Base-by-base conservation (phyloP, 2,888 invertebrate species). In the Drosophila recens region DNA sequence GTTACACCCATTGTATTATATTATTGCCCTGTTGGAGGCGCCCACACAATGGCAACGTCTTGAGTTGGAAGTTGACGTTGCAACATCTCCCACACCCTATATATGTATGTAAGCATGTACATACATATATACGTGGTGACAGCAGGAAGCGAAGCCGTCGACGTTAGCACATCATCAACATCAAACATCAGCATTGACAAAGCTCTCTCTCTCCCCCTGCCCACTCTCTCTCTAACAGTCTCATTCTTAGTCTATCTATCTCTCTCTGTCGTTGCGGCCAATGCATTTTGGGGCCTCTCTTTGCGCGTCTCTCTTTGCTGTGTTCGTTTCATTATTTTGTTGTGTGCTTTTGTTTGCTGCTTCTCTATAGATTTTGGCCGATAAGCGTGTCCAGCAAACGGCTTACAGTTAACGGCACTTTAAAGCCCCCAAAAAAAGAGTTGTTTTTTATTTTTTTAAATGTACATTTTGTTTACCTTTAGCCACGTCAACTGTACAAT, bases 91-190 rank as follows among this genome's bases (percentile, higher is more conserved):
- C 67, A 17, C 36, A 17, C 33, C 33, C 36, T 3, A 8, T 30
- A 30, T 30, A 9, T 38, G 1, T 43, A 40, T 13, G 42, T 33
- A 17, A 5, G n/a, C 11, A 20, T 20, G 10, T 5, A 23, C 15
- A 4, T 5, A 23, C 15, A 4, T 9, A 42, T 11, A 11, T 42
- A 33, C 40, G 27, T 34, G 53, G 48, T 71, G 56, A 63, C 72
- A 49, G 64, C 77, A 76, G 76, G 76, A 76, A 76, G 48, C 63
- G 40, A 64, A 51, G 62, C 69, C 69, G 73, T 65, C 64, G 33
- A 59, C 56, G 78, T 77, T 73, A 56, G 70, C 76, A 76, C 73
- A 77, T 73, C 69, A 51, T 67, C 61, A 71, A 67, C 59, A 65
- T 65, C 34, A 66, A 66, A 45, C 63, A 36, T 56, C 38, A 48